phyloP scores from a whole-genome alignment of 2,888 invertebrate species.

The Thymelicus lineola region DNA sequence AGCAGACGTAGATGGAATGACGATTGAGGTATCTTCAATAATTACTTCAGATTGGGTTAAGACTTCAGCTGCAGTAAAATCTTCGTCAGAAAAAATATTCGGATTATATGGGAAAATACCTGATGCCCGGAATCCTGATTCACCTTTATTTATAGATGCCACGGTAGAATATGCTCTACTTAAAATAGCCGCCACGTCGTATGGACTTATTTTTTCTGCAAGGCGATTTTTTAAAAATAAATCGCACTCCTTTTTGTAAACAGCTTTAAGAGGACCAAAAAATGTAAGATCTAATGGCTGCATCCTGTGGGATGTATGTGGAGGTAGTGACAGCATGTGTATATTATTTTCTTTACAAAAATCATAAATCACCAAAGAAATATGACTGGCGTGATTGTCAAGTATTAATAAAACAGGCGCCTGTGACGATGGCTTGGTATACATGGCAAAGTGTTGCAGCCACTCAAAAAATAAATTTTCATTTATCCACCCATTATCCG shows the following conservation, averaged over 20 bases:
- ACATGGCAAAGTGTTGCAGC: slow-evolving; percentile 45
- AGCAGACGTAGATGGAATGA: too few relatives aligned
- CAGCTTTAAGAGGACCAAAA: slow-evolving; percentile 44
- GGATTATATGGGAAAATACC: slow-evolving; percentile 54
- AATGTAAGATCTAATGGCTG: slow-evolving; percentile 46
- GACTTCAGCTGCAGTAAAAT: too few relatives aligned
- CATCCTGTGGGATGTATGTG: too few relatives aligned
- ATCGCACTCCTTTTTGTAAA: slow-evolving; percentile 51
- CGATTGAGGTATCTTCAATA: too few relatives aligned
- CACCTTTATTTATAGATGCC: slow-evolving; percentile 52
- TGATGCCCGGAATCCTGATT: slow-evolving; percentile 52
- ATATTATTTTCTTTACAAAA: slow-evolving; percentile 45
- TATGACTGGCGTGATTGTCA: slow-evolving; percentile 46
- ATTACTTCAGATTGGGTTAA: too few relatives aligned
- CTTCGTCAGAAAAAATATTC: slow-evolving; percentile 47
- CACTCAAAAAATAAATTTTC: slow-evolving; percentile 49
- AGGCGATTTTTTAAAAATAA: slow-evolving; percentile 50
- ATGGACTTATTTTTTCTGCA: slow-evolving; percentile 49
- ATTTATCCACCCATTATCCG: slow-evolving; percentile 52
- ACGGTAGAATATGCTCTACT: slow-evolving; percentile 41
- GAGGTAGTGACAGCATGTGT: slow-evolving; percentile 47
- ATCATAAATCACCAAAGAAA: slow-evolving; percentile 45
- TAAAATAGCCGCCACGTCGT: slow-evolving; percentile 48
- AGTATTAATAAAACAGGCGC: slow-evolving; percentile 44
- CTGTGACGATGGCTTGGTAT: slow-evolving; percentile 43